Evolutionary conservation across 2,113 vertebrate species (phyloP), one percentile per base, ranked within the genome.

Genomic region (Microcebus lehilahytsara): DNA sequence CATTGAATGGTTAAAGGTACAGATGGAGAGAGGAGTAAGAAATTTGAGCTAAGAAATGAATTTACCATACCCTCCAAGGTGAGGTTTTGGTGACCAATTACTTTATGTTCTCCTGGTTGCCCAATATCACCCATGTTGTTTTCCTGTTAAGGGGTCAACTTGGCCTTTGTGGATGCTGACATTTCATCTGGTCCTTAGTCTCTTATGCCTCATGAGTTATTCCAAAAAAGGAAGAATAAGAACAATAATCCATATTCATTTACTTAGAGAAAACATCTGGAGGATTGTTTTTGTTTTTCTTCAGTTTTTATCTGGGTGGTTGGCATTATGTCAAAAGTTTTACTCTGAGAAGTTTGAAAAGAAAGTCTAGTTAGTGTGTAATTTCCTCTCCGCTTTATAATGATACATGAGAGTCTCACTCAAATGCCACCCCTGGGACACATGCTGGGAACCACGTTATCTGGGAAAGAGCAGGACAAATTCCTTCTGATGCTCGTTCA

Each of bases 211-310:
- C 34, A 32, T 83, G 60, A 86, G 34, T 49, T 69, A 77, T 60
- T 85, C 17, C 7, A 37, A 3, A 37, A 80, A 74, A 51, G 32
- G 86, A 96, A 94, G 49, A 93, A 25, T 27, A 95, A 89, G 85
- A 85, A 79, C 11, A 53, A 22, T 67, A 89, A 95, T 87, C 42
- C 37, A 74, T 87, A 37, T 92, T 87, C 75, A 77, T 81, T 94
- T 71, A 58, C 87, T 97, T 84, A 77, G 96, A 96, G 96, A 97
- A 95, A 95, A 97, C 97, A 97, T 97, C 95, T 98, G 97, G 96
- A 92, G 74, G 40, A 27, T 80, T 96, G 78, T 97, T 95, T 97
- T 96, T 86, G 62, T 89, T 97, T 97, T 95, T 88, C 74, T 87
- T 91, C 6, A 10, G 27, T 95, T 97, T 94, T 98, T 89, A 95